Evolutionary conservation across 2,888 invertebrate genomes (phyloP), one percentile per base, ranked within the genome.

Genomic region (Nymphalis c-album): DNA sequence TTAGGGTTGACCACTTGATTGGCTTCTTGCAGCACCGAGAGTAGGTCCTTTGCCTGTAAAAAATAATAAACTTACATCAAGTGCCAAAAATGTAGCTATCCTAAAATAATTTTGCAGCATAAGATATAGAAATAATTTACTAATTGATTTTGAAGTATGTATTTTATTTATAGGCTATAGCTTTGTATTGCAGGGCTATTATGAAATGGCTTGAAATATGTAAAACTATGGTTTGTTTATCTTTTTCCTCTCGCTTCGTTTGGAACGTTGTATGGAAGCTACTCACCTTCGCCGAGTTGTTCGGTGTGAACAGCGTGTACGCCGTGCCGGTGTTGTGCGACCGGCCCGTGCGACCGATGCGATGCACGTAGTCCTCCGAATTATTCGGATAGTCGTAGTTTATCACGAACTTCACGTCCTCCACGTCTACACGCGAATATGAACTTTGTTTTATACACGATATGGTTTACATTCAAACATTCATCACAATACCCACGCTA

Each of bases 331-430:
- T 98, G 81, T 97, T 96, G 82, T 96, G 96, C 45, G 97, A 96
- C 67, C 99, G 95, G 60, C 98, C 99, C 46, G 99, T 99, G 76
- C 99, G 96, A 45, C 99, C 99, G 85, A 99, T 99, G 73, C 99
- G 96, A 81, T 98, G 98, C 73, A 99, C 98, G 91, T 99, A 99
- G 91, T 99, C 99, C 92, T 99, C 99, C 4, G 98, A 98, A 88
- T 97, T 97, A 85, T 97, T 97, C 67, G 99, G 99, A 91, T 98
- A 99, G 92, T 99, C 99, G 94, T 96, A 98, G 94, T 99, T 99
- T 93, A 99, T 98, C 81, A 99, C 99, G 94, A 97, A 98, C 94
- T 98, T 98, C 86, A 99, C 98, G 93, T 99, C 99, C 88, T 98
- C 98, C 89, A 99, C 98, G 95, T 99, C 99, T 99, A 94, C 76